A percentile compares a stretch with the other conserved stretches of the same genome.
phyloP scores from a whole-genome alignment of 2,888 invertebrate species.

The Heliconius aoede region DNA sequence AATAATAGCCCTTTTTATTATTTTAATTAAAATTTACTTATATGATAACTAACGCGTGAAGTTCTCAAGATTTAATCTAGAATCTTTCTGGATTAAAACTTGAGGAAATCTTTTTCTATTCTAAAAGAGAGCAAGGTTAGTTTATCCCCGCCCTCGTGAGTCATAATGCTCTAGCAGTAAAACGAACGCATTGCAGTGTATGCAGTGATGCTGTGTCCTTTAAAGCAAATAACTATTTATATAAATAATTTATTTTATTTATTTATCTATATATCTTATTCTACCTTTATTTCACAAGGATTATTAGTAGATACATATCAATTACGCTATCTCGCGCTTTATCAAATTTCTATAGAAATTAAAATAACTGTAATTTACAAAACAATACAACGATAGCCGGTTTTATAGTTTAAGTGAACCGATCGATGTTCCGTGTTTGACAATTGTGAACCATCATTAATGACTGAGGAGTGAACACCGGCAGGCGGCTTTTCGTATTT shows the following conservation, averaged over 20 bases:
- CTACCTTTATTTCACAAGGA: background rate
- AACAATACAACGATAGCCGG: slow-evolving; percentile 20
- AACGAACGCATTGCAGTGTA: slow-evolving; percentile 28
- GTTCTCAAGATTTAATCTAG: too few relatives aligned
- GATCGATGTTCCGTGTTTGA: slow-evolving; percentile 66
- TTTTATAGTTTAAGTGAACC: slow-evolving; percentile 23
- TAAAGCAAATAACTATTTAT: background rate
- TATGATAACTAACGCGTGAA: background rate
- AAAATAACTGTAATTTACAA: slow-evolving; percentile 19
- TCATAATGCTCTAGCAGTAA: slow-evolving; percentile 47
- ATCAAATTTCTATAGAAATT: slow-evolving; percentile 15
- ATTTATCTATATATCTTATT: background rate
- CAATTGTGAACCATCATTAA: slow-evolving; percentile 57
- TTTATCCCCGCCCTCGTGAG: slow-evolving; percentile 45
- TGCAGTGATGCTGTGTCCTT: background rate
- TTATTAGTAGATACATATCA: background rate
- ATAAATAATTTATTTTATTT: background rate
- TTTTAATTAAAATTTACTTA: background rate
- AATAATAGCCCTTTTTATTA: background rate
- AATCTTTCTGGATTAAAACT: slow-evolving; percentile 1
- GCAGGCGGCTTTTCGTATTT: slow-evolving; percentile 53
- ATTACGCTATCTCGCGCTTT: slow-evolving; percentile 6
- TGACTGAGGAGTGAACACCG: slow-evolving; percentile 54
- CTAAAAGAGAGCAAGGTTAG: slow-evolving; percentile 38
- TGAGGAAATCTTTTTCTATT: background rate